Conservation (phyloP, 2,888 invertebrate genomes). For the Pachliopta kotzebuea region DNA sequence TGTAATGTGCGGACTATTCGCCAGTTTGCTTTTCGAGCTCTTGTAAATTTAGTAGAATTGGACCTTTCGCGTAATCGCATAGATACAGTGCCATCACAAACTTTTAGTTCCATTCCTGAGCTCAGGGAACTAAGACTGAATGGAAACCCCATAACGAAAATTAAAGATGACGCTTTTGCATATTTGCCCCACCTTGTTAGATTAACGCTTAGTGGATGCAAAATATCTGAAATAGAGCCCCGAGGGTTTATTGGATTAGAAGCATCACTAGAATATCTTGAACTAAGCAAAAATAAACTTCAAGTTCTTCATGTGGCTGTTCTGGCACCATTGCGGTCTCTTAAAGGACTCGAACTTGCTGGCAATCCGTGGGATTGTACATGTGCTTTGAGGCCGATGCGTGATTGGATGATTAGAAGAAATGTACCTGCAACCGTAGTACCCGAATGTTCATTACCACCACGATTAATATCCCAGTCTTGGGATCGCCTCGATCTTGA, state of each 20-base stretch:
- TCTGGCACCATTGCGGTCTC: conserved; percentile 83
- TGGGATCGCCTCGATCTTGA: conserved; percentile 90
- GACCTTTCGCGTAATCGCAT: conserved; percentile 89
- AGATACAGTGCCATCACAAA: conserved; percentile 84
- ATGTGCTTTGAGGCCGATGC: conserved; percentile 85
- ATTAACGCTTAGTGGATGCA: conserved; percentile 87
- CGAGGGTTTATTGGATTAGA: conserved; percentile 87
- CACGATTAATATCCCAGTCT: conserved; percentile 81
- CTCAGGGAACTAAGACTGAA: conserved; percentile 87
- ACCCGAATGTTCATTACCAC: conserved; percentile 85
- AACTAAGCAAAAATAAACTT: conserved; percentile 87
- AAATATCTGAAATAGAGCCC: conserved; percentile 84
- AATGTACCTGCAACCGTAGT: conserved; percentile 86
- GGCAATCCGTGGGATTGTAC: conserved; percentile 92
- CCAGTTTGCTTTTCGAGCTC: conserved; percentile 86
- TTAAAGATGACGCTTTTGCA: conserved; percentile 85
- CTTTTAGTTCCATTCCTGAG: conserved; percentile 86
- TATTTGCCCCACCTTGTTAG: conserved; percentile 84
- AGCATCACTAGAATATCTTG: conserved; percentile 86
- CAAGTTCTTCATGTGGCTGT: conserved; percentile 83
- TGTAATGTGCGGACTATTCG: conserved; percentile 86
- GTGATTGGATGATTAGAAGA: conserved; percentile 89
- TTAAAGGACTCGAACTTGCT: conserved; percentile 88
- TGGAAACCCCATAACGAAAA: conserved; percentile 86
- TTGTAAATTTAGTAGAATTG: conserved; percentile 90